Base-by-base conservation (phyloP, 1,140 invertebrate species). In the Drosophila neocordata region DNA sequence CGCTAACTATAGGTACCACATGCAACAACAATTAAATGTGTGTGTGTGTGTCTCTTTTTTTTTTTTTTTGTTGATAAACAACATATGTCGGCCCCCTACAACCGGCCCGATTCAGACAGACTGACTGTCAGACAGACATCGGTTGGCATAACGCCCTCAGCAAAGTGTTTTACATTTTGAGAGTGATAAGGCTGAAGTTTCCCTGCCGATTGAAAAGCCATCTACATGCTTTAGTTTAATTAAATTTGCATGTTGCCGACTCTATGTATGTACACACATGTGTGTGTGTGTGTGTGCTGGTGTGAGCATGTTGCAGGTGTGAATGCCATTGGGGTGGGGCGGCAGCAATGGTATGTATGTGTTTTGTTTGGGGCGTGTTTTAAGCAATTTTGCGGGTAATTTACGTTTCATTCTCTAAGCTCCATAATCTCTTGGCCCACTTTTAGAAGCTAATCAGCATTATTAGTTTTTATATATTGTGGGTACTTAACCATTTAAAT, bases 121-220 rank as follows among this genome's bases (percentile, higher is more conserved):
- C 31, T 38, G 38, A 51, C 6, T 27, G 6, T 20, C 37, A 59
- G 18, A 20, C 24, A 56, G 15, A 34, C 41, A 18, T 18, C 41
- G 31, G 31, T 6, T 34, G 31, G 31, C 58, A 58, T 35, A 27
- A 20, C 12, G 22, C 56, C 60, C 56, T 31, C 35, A 70, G 60
- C 34, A 60, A 60, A 57, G 15, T 77, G 62, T 59, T 77, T 78
- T 75, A 67, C 74, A 77, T 83, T 73, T 66, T 31, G 59, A 53
- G 4, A 68, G 62, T 83, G 83, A 87, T 87, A 87, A 78, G 77
- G 60, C 57, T 35, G 57, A 60, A 72, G 60, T 64, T 37, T 41
- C 44, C 57, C 37, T 61, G 56, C 13, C 72, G 84, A 87, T 87
- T 87, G 83, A 83, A 87, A 87, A 87, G 73, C 83, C 82, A 87